Base-by-base conservation (phyloP, 2,888 invertebrate species). In the Tholera decimalis region DNA sequence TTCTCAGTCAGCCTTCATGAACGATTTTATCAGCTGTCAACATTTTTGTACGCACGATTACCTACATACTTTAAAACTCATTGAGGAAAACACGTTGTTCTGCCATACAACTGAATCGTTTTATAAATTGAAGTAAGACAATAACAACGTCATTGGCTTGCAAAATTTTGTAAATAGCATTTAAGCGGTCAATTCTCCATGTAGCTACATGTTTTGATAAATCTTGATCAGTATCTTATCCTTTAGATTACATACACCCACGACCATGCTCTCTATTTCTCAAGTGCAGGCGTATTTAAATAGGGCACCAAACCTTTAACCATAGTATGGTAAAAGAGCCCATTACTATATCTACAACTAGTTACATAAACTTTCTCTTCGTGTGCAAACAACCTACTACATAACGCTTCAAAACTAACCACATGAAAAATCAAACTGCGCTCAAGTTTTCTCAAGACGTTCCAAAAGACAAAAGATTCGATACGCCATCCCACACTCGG, bases 1-100 rank as follows among this genome's bases (percentile, higher is more conserved):
- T 51, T 64, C 37, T 24, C 33, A 47, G 13, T 1, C 13, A 18
- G 24, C 24, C 30, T 46, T 47, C 18, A 22, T 44, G 20, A 33
- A 65, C 69, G 18, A 28, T 47, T 47, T 33, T 35, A 70, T 43
- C 28, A 35, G 28, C n/a, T 37, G 35, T 26, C 69, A 58, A 68
- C 15, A 18, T 35, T 18, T 18, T 33, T 47, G 5, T 30, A 47
- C 46, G 60, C 70, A 66, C 39, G 46, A 20, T 57, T 57, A 26
- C 24, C 8, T n/a, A 22, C n/a, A 22, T 37, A 7, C 11, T 24
- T 28, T 55, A 3, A 43, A 65, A 43, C 9, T 28, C 20, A 56
- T 28, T 55, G 9, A 24, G 37, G 15, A 18, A 26, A 63, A 28
- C 22, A 35, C 33, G 18, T 28, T 56, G 0, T 22, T 1, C 20